phyloP scores from a whole-genome alignment of 2,113 vertebrate species.

The Tursiops truncatus region DNA sequence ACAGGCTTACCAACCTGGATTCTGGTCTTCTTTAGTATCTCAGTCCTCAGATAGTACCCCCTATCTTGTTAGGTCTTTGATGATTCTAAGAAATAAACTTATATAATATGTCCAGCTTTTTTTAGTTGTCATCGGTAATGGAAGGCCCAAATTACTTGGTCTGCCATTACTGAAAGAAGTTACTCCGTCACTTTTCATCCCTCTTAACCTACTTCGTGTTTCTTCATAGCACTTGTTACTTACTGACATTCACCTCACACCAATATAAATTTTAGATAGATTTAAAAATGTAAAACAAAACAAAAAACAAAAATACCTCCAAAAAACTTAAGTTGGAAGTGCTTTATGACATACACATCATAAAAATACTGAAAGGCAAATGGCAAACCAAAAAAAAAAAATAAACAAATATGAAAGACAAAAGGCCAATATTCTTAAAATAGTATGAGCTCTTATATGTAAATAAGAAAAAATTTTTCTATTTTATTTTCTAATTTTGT shows the following conservation, averaged over 20 bases:
- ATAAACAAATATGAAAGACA: background rate
- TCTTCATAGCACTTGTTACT: background rate
- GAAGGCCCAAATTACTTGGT: background rate
- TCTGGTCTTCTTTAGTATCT: background rate
- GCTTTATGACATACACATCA: background rate
- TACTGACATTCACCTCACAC: background rate
- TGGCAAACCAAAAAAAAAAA: background rate
- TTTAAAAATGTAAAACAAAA: conserved; percentile 30
- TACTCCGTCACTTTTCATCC: background rate
- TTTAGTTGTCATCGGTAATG: background rate
- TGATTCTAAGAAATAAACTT: background rate
- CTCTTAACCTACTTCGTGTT: conserved; percentile 20
- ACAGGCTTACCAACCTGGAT: background rate
- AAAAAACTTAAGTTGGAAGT: conserved; percentile 15
- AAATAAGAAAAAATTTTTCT: conserved; percentile 3
- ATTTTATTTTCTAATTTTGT: conserved; percentile 43
- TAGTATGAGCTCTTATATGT: background rate
- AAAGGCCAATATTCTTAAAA: conserved; percentile 12
- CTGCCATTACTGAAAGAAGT: background rate
- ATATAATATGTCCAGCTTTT: background rate
- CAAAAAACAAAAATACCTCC: background rate
- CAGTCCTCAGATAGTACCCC: background rate
- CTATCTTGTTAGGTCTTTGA: background rate
- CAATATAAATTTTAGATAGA: background rate
- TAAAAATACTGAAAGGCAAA: conserved; percentile 34